These are phyloP conservation scores for Phengaris alcon DNA, from an alignment of 2,888 invertebrate genomes.

Conservation along the genomic window DNA sequence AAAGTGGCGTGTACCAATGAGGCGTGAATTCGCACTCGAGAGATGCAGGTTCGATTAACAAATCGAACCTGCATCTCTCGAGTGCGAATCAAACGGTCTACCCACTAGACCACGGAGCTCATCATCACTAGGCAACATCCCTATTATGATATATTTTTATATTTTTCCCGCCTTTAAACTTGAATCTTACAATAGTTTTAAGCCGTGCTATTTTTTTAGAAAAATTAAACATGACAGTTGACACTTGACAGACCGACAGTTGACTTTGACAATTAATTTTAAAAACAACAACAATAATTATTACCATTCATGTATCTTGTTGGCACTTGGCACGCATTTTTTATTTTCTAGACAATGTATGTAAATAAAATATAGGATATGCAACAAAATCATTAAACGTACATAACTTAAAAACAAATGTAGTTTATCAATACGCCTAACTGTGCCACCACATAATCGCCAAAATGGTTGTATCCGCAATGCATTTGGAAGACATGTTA, in stretches of 20 bases:
- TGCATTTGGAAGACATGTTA: conserved; percentile 61
- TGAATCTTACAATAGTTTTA: too few species aligned
- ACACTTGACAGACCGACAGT: conserved; percentile 18
- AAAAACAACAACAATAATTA: conserved; percentile 30
- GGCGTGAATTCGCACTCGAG: too few species aligned
- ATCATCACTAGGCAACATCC: too few species aligned
- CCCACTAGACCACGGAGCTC: too few species aligned
- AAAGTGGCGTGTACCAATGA: too few species aligned
- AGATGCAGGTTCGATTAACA: too few species aligned
- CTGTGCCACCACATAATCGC: not conserved
- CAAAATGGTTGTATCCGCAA: conserved; percentile 50
- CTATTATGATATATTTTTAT: too few species aligned
- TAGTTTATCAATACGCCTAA: not conserved
- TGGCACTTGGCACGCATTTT: not conserved
- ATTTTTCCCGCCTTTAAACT: too few species aligned
- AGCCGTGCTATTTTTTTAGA: not conserved
- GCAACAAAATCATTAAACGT: not conserved
- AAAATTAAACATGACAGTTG: conserved; percentile 35
- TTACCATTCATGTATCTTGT: not conserved
- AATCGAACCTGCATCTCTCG: too few species aligned
- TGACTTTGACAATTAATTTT: conserved; percentile 34
- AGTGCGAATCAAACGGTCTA: too few species aligned
- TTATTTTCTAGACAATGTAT: conserved; percentile 24
- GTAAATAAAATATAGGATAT: not conserved
- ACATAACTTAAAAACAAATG: not conserved